Percentiles rank a stretch among this genome's conserved stretches.
phyloP scores from a whole-genome alignment of 1,140 invertebrate species.

The Temnothorax longispinosus region DNA sequence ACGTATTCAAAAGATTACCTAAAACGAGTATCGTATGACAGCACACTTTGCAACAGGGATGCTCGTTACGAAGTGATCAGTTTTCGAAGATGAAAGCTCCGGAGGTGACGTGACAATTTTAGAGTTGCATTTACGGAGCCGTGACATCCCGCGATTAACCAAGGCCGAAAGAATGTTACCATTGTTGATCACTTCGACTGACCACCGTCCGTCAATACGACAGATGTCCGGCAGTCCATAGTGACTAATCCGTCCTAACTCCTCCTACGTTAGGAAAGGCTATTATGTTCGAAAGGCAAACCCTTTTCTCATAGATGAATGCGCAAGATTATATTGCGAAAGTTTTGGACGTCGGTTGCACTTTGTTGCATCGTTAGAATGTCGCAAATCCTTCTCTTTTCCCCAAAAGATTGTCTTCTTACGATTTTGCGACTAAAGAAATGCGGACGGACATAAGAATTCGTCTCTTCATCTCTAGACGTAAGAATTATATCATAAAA shows the following conservation, averaged over 20 bases:
- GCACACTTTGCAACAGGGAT: neutral
- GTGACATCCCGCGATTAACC: slow-evolving; percentile 45
- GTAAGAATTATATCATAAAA: neutral
- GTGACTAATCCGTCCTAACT: slow-evolving; percentile 84
- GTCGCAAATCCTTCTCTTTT: neutral
- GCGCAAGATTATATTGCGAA: slow-evolving; percentile 85
- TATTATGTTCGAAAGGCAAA: slow-evolving; percentile 81
- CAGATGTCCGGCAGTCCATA: slow-evolving; percentile 81
- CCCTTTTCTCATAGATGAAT: slow-evolving; percentile 83
- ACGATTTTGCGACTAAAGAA: neutral
- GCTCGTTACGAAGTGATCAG: neutral
- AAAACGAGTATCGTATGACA: neutral
- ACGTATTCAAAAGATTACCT: neutral
- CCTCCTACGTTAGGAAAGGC: slow-evolving; percentile 81
- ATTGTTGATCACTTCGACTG: slow-evolving; percentile 84
- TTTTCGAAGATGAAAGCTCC: neutral
- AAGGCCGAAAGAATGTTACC: slow-evolving; percentile 35
- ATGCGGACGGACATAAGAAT: neutral
- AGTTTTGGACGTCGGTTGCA: slow-evolving; percentile 75
- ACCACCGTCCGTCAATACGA: slow-evolving; percentile 83
- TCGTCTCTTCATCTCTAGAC: neutral
- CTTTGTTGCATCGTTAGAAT: slow-evolving; percentile 69
- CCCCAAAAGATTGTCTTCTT: neutral
- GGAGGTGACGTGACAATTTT: neutral
- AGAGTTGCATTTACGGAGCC: neutral